phyloP scores from a whole-genome alignment of 2,888 invertebrate genomes.

The Diaprepes abbreviatus region DNA sequence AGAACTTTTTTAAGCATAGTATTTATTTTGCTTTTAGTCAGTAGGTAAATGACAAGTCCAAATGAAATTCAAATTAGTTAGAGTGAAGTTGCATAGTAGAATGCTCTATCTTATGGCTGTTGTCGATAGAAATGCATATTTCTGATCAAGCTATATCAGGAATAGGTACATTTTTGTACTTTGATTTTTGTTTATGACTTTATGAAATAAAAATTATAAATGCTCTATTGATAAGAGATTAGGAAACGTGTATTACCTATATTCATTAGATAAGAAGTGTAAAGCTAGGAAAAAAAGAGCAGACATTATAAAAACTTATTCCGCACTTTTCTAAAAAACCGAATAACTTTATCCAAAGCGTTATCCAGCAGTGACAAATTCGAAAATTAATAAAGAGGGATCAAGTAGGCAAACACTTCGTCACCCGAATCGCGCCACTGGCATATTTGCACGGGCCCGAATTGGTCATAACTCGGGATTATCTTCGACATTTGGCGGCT shows the following conservation, averaged over 20 bases:
- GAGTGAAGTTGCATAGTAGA: no score
- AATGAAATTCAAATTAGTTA: no score
- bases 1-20: not conserved
- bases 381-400: constrained; percentile 50
- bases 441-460: constrained; percentile 51
- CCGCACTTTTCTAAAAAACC: not conserved
- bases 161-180: no score
- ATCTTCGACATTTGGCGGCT: constrained; percentile 63
- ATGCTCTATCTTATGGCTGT: no score
- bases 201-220: no score
- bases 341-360: not conserved
- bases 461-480: constrained; percentile 64
- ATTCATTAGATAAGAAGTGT: no score
- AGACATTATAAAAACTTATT: constrained; percentile 1
- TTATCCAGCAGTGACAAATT: constrained; percentile 44
- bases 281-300: no score
- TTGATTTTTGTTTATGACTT: no score
- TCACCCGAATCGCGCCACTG: constrained; percentile 27
- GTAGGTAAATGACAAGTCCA: not conserved
- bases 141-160: no score
- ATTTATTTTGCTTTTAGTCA: not conserved
- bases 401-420: constrained; percentile 40
- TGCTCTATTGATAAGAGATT: no score
- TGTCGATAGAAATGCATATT: no score
- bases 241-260: no score